Conservation (phyloP, 2,113 vertebrate species). For the Nyctereutes procyonoides region DNA sequence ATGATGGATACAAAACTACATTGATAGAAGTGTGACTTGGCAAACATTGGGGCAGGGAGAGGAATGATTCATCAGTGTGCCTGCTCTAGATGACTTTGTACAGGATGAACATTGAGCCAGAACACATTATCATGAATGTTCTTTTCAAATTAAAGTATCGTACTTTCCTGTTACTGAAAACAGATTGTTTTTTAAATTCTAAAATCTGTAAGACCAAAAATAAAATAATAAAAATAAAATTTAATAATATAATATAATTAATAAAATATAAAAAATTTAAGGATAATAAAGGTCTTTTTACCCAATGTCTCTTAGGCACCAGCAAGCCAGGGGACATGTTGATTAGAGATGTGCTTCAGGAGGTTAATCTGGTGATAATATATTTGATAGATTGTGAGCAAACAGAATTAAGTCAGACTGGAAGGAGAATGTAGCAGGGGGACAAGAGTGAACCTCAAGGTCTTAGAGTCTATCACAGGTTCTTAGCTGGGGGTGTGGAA, state of each 20-base stretch:
- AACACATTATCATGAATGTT: background rate
- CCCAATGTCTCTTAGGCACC: background rate
- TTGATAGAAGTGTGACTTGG: conserved; percentile 22
- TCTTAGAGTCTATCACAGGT: background rate
- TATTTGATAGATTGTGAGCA: background rate
- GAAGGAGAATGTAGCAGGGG: background rate
- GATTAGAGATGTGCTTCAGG: background rate
- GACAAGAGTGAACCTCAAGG: background rate
- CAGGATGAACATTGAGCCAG: background rate
- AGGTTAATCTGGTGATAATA: background rate
- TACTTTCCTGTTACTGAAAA: conserved; percentile 19
- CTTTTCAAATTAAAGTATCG: background rate
- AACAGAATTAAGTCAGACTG: background rate
- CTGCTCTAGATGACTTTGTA: background rate
- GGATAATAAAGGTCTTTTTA: background rate
- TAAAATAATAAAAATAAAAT: conserved; percentile 29
- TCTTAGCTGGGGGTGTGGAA: background rate
- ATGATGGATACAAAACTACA: background rate
- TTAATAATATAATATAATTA: too few species aligned
- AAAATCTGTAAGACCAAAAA: background rate
- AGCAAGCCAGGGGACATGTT: background rate
- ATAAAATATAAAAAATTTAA: too few species aligned
- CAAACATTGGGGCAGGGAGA: background rate
- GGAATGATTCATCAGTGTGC: background rate
- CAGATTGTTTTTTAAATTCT: background rate